Conservation (phyloP, 2,113 vertebrate genomes). For the Psilopogon haemacephalus region DNA sequence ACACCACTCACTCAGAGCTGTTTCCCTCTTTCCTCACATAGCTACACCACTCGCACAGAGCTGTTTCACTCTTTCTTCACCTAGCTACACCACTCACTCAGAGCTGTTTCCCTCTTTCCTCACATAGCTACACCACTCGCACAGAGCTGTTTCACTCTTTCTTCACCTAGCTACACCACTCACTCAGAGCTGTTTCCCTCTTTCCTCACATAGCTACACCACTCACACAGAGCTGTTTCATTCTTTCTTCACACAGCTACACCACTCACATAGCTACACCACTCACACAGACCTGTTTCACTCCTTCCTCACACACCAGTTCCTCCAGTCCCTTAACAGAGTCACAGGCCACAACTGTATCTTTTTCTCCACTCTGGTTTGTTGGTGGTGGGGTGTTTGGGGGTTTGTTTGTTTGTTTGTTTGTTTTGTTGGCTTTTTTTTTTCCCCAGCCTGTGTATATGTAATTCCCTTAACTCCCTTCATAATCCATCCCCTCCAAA, state of each 20-base stretch:
- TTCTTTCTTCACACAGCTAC: too few species aligned
- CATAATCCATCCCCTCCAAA: slow-evolving; percentile 29
- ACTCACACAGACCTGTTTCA: neutral
- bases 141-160: neutral
- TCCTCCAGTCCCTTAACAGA: neutral
- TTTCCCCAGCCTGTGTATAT: neutral
- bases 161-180: too few species aligned
- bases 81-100: neutral
- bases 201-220: neutral
- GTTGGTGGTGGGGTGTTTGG: too few species aligned
- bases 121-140: neutral
- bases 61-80: neutral
- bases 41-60: too few species aligned
- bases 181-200: neutral
- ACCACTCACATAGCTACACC: too few species aligned
- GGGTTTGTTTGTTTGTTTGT: too few species aligned
- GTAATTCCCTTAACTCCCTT: slow-evolving; percentile 17
- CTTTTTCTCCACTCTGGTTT: neutral
- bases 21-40: neutral
- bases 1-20: neutral
- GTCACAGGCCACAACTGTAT: neutral
- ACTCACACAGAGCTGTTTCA: too few species aligned
- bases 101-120: too few species aligned
- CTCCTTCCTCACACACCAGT: neutral
- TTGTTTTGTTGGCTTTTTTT: neutral